These are phyloP conservation scores for Lepus oiostolus DNA, from an alignment of 2,797 vertebrate genomes.

Conservation along the genomic window DNA sequence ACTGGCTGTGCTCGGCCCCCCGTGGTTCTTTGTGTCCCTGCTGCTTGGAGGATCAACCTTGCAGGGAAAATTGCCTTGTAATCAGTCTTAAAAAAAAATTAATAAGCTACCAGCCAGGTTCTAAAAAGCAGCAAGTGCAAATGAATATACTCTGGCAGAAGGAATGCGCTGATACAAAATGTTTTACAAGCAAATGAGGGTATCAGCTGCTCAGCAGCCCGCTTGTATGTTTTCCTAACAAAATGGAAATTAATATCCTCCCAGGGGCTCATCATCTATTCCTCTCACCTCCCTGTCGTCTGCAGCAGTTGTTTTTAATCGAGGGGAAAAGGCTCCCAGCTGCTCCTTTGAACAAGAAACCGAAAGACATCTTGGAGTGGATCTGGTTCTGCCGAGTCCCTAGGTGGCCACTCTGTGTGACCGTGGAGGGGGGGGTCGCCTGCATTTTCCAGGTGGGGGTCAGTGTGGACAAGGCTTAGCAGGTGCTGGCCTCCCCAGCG, in stretches of 20 bases:
- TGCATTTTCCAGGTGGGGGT: slow-evolving; percentile 24
- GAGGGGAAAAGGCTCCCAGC: slow-evolving; percentile 71
- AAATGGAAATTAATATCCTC: slow-evolving; percentile 81
- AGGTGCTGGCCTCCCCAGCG: slow-evolving; percentile 30
- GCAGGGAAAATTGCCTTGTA: slow-evolving; percentile 27
- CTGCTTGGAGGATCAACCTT: slow-evolving; percentile 31
- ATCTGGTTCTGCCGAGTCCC: slow-evolving; percentile 16
- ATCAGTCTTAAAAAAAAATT: slow-evolving; percentile 61
- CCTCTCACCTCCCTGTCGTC: slow-evolving; percentile 39
- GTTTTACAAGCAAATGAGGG: slow-evolving; percentile 67
- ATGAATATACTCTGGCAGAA: slow-evolving; percentile 66
- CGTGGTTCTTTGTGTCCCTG: background rate
- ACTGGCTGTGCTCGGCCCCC: background rate
- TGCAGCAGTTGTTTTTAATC: slow-evolving; percentile 60
- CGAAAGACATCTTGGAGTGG: slow-evolving; percentile 42
- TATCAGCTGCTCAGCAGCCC: slow-evolving; percentile 71
- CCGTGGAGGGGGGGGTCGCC: background rate
- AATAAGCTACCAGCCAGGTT: slow-evolving; percentile 68
- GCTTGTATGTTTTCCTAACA: slow-evolving; percentile 72
- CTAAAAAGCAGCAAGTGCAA: slow-evolving; percentile 72
- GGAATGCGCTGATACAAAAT: slow-evolving; percentile 64
- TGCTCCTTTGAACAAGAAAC: slow-evolving; percentile 67
- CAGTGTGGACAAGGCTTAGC: background rate
- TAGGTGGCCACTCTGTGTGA: slow-evolving; percentile 66
- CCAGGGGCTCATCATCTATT: slow-evolving; percentile 70